Evolutionary conservation across 2,888 invertebrate species (phyloP).

Genomic region (Pogonocherus hispidulus): DNA sequence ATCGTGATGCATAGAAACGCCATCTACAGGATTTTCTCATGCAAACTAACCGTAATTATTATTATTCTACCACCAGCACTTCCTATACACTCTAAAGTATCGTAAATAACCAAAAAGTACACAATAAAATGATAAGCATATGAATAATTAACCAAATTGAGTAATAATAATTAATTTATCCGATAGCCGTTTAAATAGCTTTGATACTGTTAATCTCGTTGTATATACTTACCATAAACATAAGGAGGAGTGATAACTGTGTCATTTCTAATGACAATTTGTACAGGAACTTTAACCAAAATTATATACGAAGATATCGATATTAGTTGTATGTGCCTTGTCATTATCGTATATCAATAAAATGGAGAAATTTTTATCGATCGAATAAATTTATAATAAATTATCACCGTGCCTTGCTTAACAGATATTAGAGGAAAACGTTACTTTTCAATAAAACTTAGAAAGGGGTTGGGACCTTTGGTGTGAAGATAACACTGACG

Average conservation of each 20-base stretch:
- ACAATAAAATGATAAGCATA: conserved; percentile 5
- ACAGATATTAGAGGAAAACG: no score
- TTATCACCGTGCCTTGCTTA: no score
- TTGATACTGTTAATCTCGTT: neutral
- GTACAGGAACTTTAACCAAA: neutral
- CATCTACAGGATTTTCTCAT: no score
- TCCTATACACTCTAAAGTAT: neutral
- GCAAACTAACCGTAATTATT: no score
- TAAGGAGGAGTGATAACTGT: conserved; percentile 1
- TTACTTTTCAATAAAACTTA: no score
- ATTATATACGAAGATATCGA: neutral
- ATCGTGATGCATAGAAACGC: no score
- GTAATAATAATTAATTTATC: conserved; percentile 8
- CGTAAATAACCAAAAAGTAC: neutral
- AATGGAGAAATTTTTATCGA: no score
- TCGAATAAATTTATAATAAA: no score
- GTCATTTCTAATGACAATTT: conserved; percentile 1
- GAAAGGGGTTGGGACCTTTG: no score
- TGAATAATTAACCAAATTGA: conserved; percentile 11
- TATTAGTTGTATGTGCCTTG: neutral
- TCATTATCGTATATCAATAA: neutral
- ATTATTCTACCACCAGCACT: no score
- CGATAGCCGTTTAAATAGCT: conserved; percentile 5
- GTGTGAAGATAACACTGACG: no score
- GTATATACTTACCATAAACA: conserved; percentile 6